Conservation (phyloP, 2,113 vertebrate species). For the Ornithorhynchus anatinus region DNA sequence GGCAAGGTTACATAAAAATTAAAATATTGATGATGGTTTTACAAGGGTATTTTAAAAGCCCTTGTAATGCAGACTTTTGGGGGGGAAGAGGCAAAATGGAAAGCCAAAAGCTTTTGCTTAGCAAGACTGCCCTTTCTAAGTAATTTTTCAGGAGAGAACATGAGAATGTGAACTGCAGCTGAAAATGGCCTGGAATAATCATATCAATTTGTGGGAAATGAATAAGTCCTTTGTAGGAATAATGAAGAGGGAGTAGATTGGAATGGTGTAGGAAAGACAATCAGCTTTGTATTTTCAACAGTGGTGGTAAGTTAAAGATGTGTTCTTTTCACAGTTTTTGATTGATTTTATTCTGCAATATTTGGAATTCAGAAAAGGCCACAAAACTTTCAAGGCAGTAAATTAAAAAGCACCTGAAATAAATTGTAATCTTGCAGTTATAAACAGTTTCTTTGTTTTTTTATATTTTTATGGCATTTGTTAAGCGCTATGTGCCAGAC, state of each 20-base stretch:
- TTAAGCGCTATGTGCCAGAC: too few species aligned
- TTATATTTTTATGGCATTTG: too few species aligned
- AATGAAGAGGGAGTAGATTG: slow-evolving; percentile 31
- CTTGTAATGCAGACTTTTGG: slow-evolving; percentile 6
- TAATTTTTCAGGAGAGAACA: slow-evolving; percentile 30
- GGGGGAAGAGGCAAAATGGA: slow-evolving; percentile 22
- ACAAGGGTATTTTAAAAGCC: slow-evolving; percentile 16
- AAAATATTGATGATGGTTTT: slow-evolving; percentile 2
- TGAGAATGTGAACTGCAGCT: neutral
- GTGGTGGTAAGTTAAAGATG: neutral
- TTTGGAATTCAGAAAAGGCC: too few species aligned
- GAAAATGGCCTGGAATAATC: slow-evolving; percentile 27
- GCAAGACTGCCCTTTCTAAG: slow-evolving; percentile 24
- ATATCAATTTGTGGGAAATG: slow-evolving; percentile 33
- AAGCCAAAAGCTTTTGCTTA: slow-evolving; percentile 22
- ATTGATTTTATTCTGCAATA: neutral
- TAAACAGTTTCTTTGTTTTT: too few species aligned
- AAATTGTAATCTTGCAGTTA: too few species aligned
- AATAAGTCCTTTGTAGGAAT: slow-evolving; percentile 44
- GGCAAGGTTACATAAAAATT: neutral
- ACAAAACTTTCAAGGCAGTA: too few species aligned
- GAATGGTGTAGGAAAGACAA: slow-evolving; percentile 33
- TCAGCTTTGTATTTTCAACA: slow-evolving; percentile 6
- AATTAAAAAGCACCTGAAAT: too few species aligned
- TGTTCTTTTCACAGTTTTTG: neutral